Percentiles rank a stretch among this genome's conserved stretches.
These are phyloP conservation scores for Embidobia sp. DNA, from an alignment of 2,888 invertebrate genomes.

Conservation along the genomic window DNA sequence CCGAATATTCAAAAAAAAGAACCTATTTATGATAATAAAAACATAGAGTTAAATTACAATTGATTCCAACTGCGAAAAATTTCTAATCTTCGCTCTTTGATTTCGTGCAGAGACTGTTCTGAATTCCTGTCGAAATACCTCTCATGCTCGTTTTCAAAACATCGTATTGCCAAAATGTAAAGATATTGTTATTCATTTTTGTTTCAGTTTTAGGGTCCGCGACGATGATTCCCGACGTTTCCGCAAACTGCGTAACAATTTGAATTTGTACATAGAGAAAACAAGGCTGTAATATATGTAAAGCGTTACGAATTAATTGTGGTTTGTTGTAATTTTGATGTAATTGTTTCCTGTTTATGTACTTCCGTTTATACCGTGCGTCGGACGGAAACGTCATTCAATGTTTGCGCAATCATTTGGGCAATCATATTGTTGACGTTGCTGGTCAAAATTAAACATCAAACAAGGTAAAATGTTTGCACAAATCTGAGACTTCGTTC, in stretches of 20 bases:
- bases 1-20: too few species aligned
- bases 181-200: slow-evolving; percentile 21
- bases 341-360: slow-evolving; percentile 32
- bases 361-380: not conserved
- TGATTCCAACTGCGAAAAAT: too few species aligned
- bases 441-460: not conserved
- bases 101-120: too few species aligned
- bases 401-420: slow-evolving; percentile 1
- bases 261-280: slow-evolving; percentile 64
- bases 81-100: too few species aligned
- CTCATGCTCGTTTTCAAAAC: too few species aligned
- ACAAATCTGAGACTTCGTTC: not conserved
- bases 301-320: slow-evolving; percentile 49
- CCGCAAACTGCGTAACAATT: slow-evolving; percentile 27
- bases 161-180: slow-evolving; percentile 17
- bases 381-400: slow-evolving; percentile 6
- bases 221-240: slow-evolving; percentile 31
- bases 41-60: too few species aligned
- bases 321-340: slow-evolving; percentile 40
- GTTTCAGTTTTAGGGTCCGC: not conserved
- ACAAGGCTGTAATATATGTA: slow-evolving; percentile 65
- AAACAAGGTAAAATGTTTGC: not conserved
- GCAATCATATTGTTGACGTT: not conserved
- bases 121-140: too few species aligned
- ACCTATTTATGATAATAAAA: too few species aligned